A percentile compares a stretch with the other conserved stretches of the same genome.
phyloP scores from a whole-genome alignment of 2,888 invertebrate genomes.

The Callimorpha dominula region DNA sequence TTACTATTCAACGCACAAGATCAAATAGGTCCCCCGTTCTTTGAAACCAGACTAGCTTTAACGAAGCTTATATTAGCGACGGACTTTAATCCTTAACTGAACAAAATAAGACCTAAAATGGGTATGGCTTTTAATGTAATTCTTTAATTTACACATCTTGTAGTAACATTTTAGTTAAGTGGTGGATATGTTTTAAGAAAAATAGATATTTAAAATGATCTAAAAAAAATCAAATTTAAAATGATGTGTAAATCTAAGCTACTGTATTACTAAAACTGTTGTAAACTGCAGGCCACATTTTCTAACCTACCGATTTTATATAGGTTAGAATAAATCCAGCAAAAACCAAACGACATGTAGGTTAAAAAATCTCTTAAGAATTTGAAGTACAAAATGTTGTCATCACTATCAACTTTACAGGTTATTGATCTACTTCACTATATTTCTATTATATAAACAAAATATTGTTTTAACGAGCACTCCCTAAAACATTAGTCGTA shows the following conservation, averaged over 20 bases:
- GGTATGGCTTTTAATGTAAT: conserved; percentile 39
- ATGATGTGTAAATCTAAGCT: no score
- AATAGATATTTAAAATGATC: background rate
- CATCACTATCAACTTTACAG: conserved; percentile 45
- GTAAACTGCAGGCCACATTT: conserved; percentile 11
- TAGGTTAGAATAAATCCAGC: conserved; percentile 37
- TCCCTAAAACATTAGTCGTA: conserved; percentile 22
- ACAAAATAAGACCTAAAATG: conserved; percentile 28
- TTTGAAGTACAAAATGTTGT: conserved; percentile 71
- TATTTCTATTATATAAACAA: conserved; percentile 17
- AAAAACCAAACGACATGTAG: conserved; percentile 25
- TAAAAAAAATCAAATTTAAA: no score
- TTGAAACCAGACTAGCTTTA: conserved; percentile 34
- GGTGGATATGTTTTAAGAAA: conserved; percentile 44
- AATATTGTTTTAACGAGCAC: conserved; percentile 36
- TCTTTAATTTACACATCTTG: conserved; percentile 28
- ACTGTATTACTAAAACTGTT: background rate
- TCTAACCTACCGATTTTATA: background rate
- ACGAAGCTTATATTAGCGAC: conserved; percentile 30
- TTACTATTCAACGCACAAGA: conserved; percentile 38
- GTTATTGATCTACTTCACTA: conserved; percentile 25
- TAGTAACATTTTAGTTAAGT: conserved; percentile 38
- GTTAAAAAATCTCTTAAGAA: conserved; percentile 57
- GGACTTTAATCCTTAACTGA: conserved; percentile 36
- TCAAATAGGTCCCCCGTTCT: conserved; percentile 26